These are phyloP conservation scores for Leptogaster cylindrica DNA, from an alignment of 2,888 invertebrate species.

Conservation along the genomic window DNA sequence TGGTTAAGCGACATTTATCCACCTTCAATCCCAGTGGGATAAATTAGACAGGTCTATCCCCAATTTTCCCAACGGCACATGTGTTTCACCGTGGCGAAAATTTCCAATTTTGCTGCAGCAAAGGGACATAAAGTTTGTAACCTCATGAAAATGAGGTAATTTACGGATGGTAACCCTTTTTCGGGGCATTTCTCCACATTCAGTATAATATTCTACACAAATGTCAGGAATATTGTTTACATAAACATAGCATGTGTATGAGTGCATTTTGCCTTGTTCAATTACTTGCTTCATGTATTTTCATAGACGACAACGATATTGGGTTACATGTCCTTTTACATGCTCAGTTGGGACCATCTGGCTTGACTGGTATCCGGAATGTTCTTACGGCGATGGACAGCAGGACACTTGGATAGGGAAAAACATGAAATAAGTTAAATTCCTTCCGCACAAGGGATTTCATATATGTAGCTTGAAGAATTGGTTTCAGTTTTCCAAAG, in stretches of 20 bases:
- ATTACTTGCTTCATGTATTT: slow-evolving; percentile 18
- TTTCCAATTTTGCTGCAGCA: slow-evolving; percentile 23
- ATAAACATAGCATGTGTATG: not conserved
- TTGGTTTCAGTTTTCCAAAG: too few species aligned
- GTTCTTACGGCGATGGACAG: too few species aligned
- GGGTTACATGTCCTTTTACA: not conserved
- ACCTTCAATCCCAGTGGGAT: slow-evolving; percentile 1
- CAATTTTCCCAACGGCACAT: not conserved
- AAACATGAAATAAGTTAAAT: too few species aligned
- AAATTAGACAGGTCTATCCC: slow-evolving; percentile 13
- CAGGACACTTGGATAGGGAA: too few species aligned
- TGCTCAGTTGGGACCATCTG: not conserved
- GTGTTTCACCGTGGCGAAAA: not conserved
- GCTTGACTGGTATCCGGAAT: too few species aligned
- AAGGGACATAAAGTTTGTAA: not conserved
- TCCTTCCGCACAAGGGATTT: too few species aligned
- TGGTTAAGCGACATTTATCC: not conserved
- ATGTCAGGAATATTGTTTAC: not conserved
- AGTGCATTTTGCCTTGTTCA: slow-evolving; percentile 16
- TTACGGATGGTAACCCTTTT: slow-evolving; percentile 6
- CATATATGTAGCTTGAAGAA: too few species aligned
- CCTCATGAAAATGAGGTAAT: slow-evolving; percentile 25
- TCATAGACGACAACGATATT: not conserved
- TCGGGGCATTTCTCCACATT: not conserved
- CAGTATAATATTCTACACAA: not conserved